Evolutionary conservation across 2,113 vertebrate genomes (phyloP), one percentile per base, ranked within the genome.

Genomic region (Todiramphus chloris): DNA sequence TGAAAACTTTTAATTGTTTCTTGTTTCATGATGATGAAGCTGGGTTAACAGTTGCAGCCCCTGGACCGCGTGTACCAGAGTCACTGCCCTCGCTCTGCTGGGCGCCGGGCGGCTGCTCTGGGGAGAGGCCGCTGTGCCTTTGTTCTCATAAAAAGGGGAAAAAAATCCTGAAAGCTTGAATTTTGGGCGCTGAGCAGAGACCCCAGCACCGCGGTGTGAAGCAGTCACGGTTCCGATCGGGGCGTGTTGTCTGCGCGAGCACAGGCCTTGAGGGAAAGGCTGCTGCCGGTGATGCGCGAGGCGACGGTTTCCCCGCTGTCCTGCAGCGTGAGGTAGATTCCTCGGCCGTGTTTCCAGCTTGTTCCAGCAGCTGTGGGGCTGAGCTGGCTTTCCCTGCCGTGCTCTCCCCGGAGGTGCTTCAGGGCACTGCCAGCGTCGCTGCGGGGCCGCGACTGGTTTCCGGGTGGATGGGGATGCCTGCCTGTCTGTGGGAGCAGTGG

Each of bases 181-280:
- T 64, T 63, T 9, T 2, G 2, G 4, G 33, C 6, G 20, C 74
- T 43, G 59, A 83, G 44, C 15, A 25, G 44, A 15, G 56, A 10
- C 31, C 56, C 37, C 9, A 12, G 60, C 31, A 2, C 37, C 25
- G 3, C 19, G 1, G 14, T 1, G 25, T 16, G 55, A 0, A 9
- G 3, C 6, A n/a, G 35, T 9, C 13, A 31, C 31, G 3, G 3
- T 46, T 30, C 35, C 25, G 19, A 9, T 53, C 14, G 0, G 1
- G 3, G 18, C 9, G 8, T 9, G 0, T 20, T 19, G 35, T 11
- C 10, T 33, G 2, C 23, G 12, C 13, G 75, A 60, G 58, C 23
- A 12, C 13, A 0, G 8, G 48, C 10, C 1, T 18, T 3, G 30
- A 39, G 80, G 13, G n/a, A 56, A 44, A 56, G 69, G 43, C 37